These are phyloP conservation scores for Pterocles gutturalis DNA, from an alignment of 2,113 vertebrate species.

Conservation along the genomic window DNA sequence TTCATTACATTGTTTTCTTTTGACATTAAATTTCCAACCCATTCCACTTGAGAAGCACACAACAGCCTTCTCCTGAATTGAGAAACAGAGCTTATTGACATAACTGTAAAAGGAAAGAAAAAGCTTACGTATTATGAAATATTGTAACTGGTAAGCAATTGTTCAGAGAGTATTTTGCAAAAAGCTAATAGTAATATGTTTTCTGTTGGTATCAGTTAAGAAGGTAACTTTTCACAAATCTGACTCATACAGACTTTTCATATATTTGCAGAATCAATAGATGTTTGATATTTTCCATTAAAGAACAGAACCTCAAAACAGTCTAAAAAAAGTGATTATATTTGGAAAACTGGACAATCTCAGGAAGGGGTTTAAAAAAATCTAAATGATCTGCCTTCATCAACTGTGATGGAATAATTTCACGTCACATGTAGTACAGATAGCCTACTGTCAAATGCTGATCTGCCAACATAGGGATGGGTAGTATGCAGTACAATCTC, in stretches of 20 bases:
- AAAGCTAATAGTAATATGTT: not conserved
- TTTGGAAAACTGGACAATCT: not conserved
- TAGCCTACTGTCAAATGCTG: not conserved
- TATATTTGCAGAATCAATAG: not conserved
- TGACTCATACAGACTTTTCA: not conserved
- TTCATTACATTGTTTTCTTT: slow-evolving; percentile 42
- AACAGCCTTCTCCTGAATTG: not conserved
- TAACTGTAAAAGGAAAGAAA: not conserved
- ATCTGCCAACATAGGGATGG: not conserved
- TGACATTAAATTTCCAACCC: slow-evolving; percentile 11
- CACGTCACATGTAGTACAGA: not conserved
- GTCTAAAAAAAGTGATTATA: not conserved
- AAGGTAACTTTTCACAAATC: not conserved
- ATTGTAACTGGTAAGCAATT: not conserved
- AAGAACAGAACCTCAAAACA: not conserved
- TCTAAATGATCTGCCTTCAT: not conserved
- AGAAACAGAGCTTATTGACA: not conserved
- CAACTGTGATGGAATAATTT: not conserved
- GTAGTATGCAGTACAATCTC: not conserved
- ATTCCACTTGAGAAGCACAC: slow-evolving; percentile 19
- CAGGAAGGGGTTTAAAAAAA: not conserved
- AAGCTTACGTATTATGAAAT: not conserved
- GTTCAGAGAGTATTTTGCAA: not conserved
- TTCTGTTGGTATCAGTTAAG: not conserved
- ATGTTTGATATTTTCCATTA: not conserved